phyloP scores from a whole-genome alignment of 2,888 invertebrate species.

The Chironomus riparius region DNA sequence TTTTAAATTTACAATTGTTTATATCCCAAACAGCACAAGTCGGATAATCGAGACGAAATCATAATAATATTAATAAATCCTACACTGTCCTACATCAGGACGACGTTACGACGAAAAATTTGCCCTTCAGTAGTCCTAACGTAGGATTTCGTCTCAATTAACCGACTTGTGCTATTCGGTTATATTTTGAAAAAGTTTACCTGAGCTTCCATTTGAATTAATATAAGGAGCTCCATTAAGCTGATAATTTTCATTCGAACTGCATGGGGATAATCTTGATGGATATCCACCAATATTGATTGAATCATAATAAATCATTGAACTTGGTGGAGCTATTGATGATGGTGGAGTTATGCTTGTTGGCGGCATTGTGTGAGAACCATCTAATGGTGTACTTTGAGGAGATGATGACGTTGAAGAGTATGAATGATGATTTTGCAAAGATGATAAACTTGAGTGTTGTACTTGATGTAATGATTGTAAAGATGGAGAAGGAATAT shows the following conservation, averaged over 20 bases:
- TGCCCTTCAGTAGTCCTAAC: too few relatives aligned
- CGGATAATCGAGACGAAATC: too few relatives aligned
- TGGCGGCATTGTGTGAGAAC: background rate
- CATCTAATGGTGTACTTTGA: slow-evolving; percentile 11
- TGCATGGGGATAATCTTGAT: slow-evolving; percentile 18
- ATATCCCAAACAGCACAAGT: too few relatives aligned
- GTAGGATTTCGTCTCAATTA: too few relatives aligned
- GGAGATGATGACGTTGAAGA: slow-evolving; percentile 23
- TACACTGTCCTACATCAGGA: too few relatives aligned
- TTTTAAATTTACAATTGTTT: too few relatives aligned
- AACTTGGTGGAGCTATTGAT: slow-evolving; percentile 14
- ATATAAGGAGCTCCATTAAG: slow-evolving; percentile 22
- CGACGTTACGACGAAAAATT: too few relatives aligned
- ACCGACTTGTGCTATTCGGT: too few relatives aligned
- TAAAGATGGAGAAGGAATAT: slow-evolving; percentile 22
- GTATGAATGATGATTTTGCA: slow-evolving; percentile 22
- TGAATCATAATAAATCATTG: slow-evolving; percentile 22
- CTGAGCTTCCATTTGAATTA: slow-evolving; percentile 14
- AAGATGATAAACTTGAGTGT: slow-evolving; percentile 7
- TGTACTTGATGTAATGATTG: slow-evolving; percentile 10
- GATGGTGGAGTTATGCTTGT: background rate
- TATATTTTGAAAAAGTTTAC: background rate
- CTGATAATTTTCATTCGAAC: slow-evolving; percentile 18
- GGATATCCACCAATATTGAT: slow-evolving; percentile 15
- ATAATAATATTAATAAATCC: too few relatives aligned